Percentiles rank a stretch among this genome's conserved stretches.
Conservation (phyloP, 2,113 vertebrate genomes). For the Dromaius novaehollandiae region DNA sequence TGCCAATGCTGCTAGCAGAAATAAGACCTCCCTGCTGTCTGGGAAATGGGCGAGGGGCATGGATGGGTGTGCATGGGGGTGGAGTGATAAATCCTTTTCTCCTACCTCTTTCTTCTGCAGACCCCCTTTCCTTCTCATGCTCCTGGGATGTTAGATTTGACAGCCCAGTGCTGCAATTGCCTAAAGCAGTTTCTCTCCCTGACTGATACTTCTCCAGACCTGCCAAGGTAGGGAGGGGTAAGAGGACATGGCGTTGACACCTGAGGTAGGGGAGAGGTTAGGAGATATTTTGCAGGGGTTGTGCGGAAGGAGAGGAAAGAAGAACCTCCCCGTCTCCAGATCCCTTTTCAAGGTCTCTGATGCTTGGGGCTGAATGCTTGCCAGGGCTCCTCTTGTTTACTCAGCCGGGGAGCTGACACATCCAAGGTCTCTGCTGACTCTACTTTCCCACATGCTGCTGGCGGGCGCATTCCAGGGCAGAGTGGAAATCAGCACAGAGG, state of each 20-base stretch:
- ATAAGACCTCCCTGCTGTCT: not conserved
- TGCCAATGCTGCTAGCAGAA: not conserved
- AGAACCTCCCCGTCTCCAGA: not conserved
- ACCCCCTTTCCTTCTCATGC: not conserved
- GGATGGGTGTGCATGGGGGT: not conserved
- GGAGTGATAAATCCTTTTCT: not conserved
- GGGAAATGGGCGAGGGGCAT: not conserved
- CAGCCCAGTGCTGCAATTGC: not conserved
- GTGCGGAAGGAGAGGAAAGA: not conserved
- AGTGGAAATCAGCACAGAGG: conserved; percentile 52
- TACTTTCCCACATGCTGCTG: conserved; percentile 73
- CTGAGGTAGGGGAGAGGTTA: not conserved
- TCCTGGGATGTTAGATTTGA: not conserved
- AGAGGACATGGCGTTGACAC: not conserved
- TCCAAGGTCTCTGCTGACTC: conserved; percentile 77
- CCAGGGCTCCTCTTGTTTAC: conserved; percentile 75
- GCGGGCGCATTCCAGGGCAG: conserved; percentile 69
- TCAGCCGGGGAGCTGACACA: conserved; percentile 73
- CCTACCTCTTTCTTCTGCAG: conserved; percentile 1
- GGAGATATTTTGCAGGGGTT: not conserved
- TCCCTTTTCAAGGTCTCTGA: conserved; percentile 48
- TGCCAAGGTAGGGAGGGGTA: not conserved
- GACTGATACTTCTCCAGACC: not conserved
- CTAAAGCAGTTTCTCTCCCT: not conserved
- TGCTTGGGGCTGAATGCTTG: conserved; percentile 45